phyloP scores from a whole-genome alignment of 2,797 vertebrate genomes.

The Geotrypetes seraphini region DNA sequence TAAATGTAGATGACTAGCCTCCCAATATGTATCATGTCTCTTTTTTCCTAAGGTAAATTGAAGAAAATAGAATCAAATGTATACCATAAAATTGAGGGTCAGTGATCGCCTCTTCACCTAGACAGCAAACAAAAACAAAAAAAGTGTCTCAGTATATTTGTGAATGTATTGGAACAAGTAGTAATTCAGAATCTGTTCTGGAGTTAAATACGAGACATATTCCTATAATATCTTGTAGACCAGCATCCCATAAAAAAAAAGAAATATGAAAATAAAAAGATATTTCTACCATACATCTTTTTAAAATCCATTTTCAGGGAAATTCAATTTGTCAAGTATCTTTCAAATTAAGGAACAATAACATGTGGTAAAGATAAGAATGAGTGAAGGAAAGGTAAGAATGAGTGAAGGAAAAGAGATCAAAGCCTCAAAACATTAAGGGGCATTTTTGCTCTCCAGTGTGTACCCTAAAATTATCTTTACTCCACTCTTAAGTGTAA shows the following conservation, averaged over 20 bases:
- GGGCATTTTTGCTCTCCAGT: too few relatives aligned
- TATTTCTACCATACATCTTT: slow-evolving; percentile 3
- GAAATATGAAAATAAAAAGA: too few relatives aligned
- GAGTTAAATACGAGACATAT: slow-evolving; percentile 2
- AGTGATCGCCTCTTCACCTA: slow-evolving; percentile 55
- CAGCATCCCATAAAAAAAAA: slow-evolving; percentile 4
- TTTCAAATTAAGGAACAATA: background rate
- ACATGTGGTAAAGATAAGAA: too few relatives aligned
- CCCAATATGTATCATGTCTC: too few relatives aligned
- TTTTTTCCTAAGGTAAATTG: background rate
- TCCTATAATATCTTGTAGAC: background rate
- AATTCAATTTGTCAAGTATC: background rate
- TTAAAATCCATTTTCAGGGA: background rate
- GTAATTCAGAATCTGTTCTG: slow-evolving; percentile 4
- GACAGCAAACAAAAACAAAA: slow-evolving; percentile 32
- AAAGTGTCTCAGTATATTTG: slow-evolving; percentile 22
- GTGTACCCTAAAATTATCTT: too few relatives aligned
- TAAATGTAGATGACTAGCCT: too few relatives aligned
- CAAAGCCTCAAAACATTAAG: too few relatives aligned
- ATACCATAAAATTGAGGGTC: slow-evolving; percentile 61
- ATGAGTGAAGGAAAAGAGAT: too few relatives aligned
- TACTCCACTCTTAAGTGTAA: too few relatives aligned
- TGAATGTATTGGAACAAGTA: background rate
- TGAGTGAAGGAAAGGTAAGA: too few relatives aligned
- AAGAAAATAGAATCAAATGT: slow-evolving; percentile 43